Conservation (phyloP, 2,888 invertebrate genomes). For the Entomobrya proxima region DNA sequence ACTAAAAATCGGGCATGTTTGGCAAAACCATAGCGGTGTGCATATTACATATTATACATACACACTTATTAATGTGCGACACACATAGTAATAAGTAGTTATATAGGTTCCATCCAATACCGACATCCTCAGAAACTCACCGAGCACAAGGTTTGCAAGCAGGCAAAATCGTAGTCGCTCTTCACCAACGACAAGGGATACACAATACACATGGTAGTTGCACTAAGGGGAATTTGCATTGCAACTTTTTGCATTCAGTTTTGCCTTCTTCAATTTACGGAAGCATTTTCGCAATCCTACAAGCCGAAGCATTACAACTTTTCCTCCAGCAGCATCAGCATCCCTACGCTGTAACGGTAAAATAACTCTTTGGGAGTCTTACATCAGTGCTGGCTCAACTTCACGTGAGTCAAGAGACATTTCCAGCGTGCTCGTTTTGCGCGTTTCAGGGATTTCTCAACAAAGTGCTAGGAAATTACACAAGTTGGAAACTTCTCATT, state of each 20-base stretch:
- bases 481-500: constrained; percentile 15
- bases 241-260: neutral
- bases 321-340: neutral
- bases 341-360: neutral
- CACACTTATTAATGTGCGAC: neutral
- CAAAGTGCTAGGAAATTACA: neutral
- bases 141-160: constrained; percentile 33
- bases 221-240: neutral
- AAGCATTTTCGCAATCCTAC: neutral
- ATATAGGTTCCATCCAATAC: neutral
- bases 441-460: neutral
- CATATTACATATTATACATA: neutral
- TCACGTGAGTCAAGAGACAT: neutral
- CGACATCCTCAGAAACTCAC: constrained; percentile 51
- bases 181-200: constrained; percentile 32
- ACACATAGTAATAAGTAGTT: neutral
- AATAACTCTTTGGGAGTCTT: too few species aligned
- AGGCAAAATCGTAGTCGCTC: constrained; percentile 20
- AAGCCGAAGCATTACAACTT: neutral
- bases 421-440: neutral
- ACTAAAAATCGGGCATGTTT: neutral
- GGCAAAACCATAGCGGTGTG: neutral
- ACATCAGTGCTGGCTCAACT: neutral
- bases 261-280: neutral
- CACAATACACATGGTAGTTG: neutral